Conservation (phyloP, 2,113 vertebrate genomes). For the Turnix velox region DNA sequence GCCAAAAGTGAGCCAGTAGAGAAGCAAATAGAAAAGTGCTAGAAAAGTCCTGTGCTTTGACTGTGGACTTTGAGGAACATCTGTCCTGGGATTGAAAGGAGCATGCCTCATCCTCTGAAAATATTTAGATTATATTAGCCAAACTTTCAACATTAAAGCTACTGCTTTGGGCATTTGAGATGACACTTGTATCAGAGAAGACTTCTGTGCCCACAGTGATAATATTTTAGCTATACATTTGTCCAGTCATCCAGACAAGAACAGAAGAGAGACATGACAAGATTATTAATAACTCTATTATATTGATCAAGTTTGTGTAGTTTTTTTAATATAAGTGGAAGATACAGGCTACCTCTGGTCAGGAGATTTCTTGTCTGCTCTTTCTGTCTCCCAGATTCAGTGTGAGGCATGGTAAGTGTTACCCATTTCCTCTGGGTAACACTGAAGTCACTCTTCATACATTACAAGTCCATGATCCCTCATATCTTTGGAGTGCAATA, state of each 20-base stretch:
- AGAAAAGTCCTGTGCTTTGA: background rate
- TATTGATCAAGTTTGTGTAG: background rate
- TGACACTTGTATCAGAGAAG: background rate
- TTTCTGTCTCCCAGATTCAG: background rate
- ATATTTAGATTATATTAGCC: background rate
- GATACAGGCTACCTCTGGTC: background rate
- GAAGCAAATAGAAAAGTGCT: background rate
- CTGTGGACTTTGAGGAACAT: background rate
- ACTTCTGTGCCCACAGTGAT: background rate
- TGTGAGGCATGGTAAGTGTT: background rate
- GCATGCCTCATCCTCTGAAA: background rate
- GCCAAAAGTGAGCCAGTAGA: background rate
- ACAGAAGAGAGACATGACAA: background rate
- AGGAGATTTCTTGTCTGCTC: background rate
- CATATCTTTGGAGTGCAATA: background rate
- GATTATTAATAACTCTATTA: background rate
- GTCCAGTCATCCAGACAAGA: background rate
- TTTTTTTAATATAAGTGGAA: background rate
- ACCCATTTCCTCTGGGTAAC: background rate
- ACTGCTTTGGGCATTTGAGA: background rate
- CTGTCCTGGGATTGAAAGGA: background rate
- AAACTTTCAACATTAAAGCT: background rate
- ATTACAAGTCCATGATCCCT: background rate
- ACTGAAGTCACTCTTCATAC: background rate
- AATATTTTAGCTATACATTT: background rate